Evolutionary conservation across 2,113 vertebrate species (phyloP), one percentile per base, ranked within the genome.

Genomic region (Pseudolaguvia tuberculata): DNA sequence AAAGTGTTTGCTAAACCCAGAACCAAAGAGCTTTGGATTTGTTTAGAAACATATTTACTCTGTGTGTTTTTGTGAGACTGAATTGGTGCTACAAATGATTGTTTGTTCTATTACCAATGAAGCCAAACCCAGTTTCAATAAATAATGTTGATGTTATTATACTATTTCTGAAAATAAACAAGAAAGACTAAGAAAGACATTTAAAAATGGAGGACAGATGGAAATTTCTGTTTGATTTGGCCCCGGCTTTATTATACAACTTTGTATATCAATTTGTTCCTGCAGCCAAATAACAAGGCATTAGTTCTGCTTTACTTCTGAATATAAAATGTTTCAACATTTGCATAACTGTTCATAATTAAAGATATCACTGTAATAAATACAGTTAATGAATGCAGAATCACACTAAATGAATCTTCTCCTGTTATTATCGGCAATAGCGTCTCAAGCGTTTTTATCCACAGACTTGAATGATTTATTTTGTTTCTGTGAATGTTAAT

Each of bases 1-100:
- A 79, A 79, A 59, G 75, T 79, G 84, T 87, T 86, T 89, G 86
- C 85, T 85, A 90, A 86, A 86, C 57, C 78, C 81, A 81, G 81
- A 88, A 86, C 69, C 82, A 86, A 83, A 59, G 27, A 45, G 18
- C 1, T 42, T 62, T 82, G 79, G 81, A 2, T 86, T 87, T 59
- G 59, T 84, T 77, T 51, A 62, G 45, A 73, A 18, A 35, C 42
- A 72, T 39, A 21, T 68, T 67, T 9, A 48, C 15, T 18, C 12
- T 56, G 20, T 50, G 20, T 7, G 18, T 48, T 42, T 52, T 53
- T 53, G 47, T 52, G 14, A 69, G 25, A n/a, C 66, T 53, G 35
- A 31, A 68, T 13, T 68, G 25, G 52, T 29, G 25, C 3, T 29
- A 13, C 65, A 20, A 29, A 25, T 31, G 42, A 50, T 20, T 68